A percentile compares a stretch with the other conserved stretches of the same genome.
Evolutionary conservation across 2,888 invertebrate genomes (phyloP).

Genomic region (Spodoptera littoralis): DNA sequence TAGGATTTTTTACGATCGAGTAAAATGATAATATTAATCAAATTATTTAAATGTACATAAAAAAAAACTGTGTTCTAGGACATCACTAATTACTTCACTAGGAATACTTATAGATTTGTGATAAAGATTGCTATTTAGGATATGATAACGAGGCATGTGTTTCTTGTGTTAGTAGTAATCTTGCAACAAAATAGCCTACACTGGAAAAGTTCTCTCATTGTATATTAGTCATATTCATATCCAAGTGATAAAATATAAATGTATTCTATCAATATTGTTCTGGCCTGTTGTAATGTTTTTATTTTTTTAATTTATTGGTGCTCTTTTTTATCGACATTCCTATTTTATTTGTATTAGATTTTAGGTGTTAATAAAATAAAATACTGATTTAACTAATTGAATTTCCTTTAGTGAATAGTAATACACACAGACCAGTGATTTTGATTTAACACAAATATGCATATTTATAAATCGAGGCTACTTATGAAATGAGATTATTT

Average conservation of each 20-base stretch:
- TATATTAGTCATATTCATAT: slow-evolving; percentile 9
- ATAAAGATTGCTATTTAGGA: slow-evolving; percentile 13
- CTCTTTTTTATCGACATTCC: slow-evolving; percentile 50
- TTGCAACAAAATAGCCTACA: slow-evolving; percentile 31
- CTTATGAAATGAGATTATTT: slow-evolving; percentile 28
- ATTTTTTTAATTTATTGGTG: slow-evolving; percentile 48
- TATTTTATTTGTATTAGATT: slow-evolving; percentile 38
- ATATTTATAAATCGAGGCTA: slow-evolving; percentile 40
- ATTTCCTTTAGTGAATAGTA: slow-evolving; percentile 13
- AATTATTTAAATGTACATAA: slow-evolving; percentile 48
- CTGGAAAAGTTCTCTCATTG: slow-evolving; percentile 27
- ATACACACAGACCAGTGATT: slow-evolving; percentile 19
- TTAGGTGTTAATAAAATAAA: slow-evolving; percentile 34
- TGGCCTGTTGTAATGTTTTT: slow-evolving; percentile 29
- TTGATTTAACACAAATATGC: slow-evolving; percentile 11
- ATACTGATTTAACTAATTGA: slow-evolving; percentile 9
- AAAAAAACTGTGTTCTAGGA: slow-evolving; percentile 20
- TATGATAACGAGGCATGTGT: background rate
- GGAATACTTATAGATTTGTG: slow-evolving; percentile 35
- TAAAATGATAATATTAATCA: slow-evolving; percentile 28
- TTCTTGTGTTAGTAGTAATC: slow-evolving; percentile 26
- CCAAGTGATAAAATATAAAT: slow-evolving; percentile 34
- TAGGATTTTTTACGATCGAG: slow-evolving; percentile 39
- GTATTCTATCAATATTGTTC: slow-evolving; percentile 18
- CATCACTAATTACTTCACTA: slow-evolving; percentile 17